These are phyloP conservation scores for Thymallus thymallus DNA, from an alignment of 2,113 vertebrate genomes.

Conservation along the genomic window DNA sequence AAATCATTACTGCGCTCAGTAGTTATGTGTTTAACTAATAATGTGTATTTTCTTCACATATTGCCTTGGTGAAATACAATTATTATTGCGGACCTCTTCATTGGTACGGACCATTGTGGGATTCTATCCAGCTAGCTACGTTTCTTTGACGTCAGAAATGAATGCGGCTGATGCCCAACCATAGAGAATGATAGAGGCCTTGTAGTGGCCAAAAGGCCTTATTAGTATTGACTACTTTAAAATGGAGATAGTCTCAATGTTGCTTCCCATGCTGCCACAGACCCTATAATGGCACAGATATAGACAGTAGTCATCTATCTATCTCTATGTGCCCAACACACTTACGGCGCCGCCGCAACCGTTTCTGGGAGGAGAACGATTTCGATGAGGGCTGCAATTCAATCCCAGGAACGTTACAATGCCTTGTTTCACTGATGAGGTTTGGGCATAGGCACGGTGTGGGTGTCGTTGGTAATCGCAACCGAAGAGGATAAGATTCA, in stretches of 20 bases:
- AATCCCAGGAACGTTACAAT: constrained; percentile 51
- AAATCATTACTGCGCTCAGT: too few species aligned
- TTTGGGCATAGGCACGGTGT: constrained; percentile 27
- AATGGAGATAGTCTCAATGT: too few species aligned
- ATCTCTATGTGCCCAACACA: constrained; percentile 30
- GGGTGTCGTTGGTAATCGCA: constrained; percentile 25
- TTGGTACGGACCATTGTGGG: neutral
- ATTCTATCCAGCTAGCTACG: neutral
- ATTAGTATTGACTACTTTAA: too few species aligned
- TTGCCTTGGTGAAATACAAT: too few species aligned
- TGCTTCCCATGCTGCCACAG: too few species aligned
- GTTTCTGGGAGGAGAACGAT: constrained; percentile 48
- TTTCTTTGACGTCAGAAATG: constrained; percentile 56
- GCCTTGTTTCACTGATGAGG: constrained; percentile 43
- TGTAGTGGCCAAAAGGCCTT: too few species aligned
- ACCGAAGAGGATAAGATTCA: neutral
- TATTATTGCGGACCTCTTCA: too few species aligned
- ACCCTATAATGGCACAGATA: too few species aligned
- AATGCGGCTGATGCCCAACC: constrained; percentile 40
- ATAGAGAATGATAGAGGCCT: too few species aligned
- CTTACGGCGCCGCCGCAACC: neutral
- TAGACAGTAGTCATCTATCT: too few species aligned
- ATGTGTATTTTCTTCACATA: too few species aligned
- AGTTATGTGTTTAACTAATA: too few species aligned
- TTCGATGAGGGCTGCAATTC: constrained; percentile 30